Evolutionary conservation across 2,888 invertebrate species (phyloP), one percentile per base, ranked within the genome.

Genomic region (Acleris cristana): DNA sequence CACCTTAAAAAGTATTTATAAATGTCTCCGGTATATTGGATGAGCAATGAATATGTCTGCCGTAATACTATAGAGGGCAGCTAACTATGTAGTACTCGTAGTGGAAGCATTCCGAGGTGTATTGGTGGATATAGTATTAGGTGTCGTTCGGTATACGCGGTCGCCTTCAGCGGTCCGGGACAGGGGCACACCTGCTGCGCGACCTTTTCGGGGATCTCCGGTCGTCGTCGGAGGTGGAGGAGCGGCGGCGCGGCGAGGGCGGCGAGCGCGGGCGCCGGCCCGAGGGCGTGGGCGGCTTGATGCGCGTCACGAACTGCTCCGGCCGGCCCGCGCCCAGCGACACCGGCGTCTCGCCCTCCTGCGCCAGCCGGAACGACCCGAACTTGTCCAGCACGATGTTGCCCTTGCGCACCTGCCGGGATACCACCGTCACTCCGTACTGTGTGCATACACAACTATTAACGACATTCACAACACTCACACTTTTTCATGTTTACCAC

Each of bases 341-440:
- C 71, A 89, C 89, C 0, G 91, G 90, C 2, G 92, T 91, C 75
- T 93, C 90, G 57, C 94, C 92, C 58, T 94, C 94, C 65, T 93
- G 89, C 51, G 95, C 95, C 72, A 96, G 84, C 0, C 96, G 94
- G 89, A 96, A 94, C 73, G 95, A 95, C 0, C 96, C 96, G 79
- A 96, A 96, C 85, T 96, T 96, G 84, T 96, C 96, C 72, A 96
- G 86, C 19, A 96, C 95, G 64, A 95, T 94, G 78, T 92, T 92
- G 75, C 91, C 92, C 75, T 93, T 93, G 74, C 84, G 95, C 81
- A 79, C 94, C 94, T 81, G 88, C 26, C 60, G n/a, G 30, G 19
- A 5, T 8, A 18, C 18, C 0, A 8, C 14, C 6, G 44, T 12
- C 19, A 21, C 5, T 16, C 7, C n/a, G 26, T 34, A 2, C 16